Base-by-base conservation (phyloP, 2,113 vertebrate species). In the Brachyhypopomus occidentalis region DNA sequence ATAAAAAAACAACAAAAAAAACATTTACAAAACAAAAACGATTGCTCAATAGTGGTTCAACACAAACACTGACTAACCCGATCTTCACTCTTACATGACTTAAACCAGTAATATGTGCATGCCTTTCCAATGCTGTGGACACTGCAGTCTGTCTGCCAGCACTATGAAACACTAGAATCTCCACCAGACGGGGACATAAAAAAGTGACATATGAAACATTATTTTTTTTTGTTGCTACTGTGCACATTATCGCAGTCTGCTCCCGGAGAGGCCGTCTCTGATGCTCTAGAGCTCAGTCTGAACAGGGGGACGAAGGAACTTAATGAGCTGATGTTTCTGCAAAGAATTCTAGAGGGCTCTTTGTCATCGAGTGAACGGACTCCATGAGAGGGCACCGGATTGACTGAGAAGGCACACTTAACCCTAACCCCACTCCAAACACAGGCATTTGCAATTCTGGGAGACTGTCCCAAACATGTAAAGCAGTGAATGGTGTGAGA, bases 131-230 rank as follows among this genome's bases (percentile, higher is more conserved):
- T 77, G 83, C 78, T 67, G 75, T 52, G 62, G 30, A 72, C 66
- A 48, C 76, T 62, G 76, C 83, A 80, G 79, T 80, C 74, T 38
- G 77, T 84, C 77, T 77, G 80, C 73, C 67, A 77, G 74, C 83
- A 84, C 67, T n/a, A 59, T 48, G 52, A 60, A 73, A 72, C 34
- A 58, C 75, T 38, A 63, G 34, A 66, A 81, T 75, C 45, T 73
- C 62, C 30, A 71, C 56, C 72, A 78, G 11, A 52, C 12, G 12
- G 45, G 45, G 12, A 11, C 45, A 52, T 52, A 52, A 52, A 52
- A 72, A 70, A 83, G 58, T 48, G 38, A 22, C 38, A 64, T 5
- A 22, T n/a, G 17, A 45, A 34, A 67, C 48, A 20, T 30, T 2
- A 30, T 30, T 30, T 30, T 30, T 72, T 20, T 2, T 36, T 73